Evolutionary conservation across 2,113 vertebrate species (phyloP).

Genomic region (Hippocampus barbouri): DNA sequence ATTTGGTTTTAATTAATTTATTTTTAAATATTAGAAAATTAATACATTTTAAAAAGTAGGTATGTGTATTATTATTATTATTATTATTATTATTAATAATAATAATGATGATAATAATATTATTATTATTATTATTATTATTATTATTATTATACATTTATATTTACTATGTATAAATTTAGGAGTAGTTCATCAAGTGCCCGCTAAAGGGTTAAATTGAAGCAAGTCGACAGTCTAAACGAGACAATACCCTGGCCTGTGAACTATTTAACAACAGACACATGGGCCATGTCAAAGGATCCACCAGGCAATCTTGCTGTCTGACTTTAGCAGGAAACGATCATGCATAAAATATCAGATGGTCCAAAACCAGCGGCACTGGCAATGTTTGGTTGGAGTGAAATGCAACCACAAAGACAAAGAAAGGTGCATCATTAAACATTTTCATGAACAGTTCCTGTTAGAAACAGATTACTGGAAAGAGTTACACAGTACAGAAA

Average conservation of each 20-base stretch:
- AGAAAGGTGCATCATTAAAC: slow-evolving; percentile 12
- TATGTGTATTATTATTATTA: neutral
- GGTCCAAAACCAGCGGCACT: slow-evolving; percentile 1
- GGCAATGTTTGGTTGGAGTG: slow-evolving; percentile 21
- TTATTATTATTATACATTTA: neutral
- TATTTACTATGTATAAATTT: neutral
- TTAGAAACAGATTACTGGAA: slow-evolving; percentile 14
- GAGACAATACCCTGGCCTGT: neutral
- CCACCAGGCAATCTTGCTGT: neutral
- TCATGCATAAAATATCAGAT: neutral
- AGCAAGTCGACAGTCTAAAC: neutral
- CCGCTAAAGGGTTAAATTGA: neutral
- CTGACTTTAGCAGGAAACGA: too few relatives aligned
- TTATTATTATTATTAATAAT: neutral
- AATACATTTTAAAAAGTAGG: too few relatives aligned
- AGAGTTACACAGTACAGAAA: neutral
- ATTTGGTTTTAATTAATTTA: neutral
- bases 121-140: neutral
- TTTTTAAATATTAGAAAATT: too few relatives aligned
- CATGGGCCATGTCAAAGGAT: neutral
- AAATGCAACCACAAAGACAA: slow-evolving; percentile 5
- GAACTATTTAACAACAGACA: slow-evolving; percentile 18
- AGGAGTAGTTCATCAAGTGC: neutral
- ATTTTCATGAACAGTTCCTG: slow-evolving; percentile 1
- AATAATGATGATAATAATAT: too few relatives aligned